Evolutionary conservation across 2,113 vertebrate species (phyloP), one percentile per base, ranked within the genome.

Genomic region (Alethe castanea): DNA sequence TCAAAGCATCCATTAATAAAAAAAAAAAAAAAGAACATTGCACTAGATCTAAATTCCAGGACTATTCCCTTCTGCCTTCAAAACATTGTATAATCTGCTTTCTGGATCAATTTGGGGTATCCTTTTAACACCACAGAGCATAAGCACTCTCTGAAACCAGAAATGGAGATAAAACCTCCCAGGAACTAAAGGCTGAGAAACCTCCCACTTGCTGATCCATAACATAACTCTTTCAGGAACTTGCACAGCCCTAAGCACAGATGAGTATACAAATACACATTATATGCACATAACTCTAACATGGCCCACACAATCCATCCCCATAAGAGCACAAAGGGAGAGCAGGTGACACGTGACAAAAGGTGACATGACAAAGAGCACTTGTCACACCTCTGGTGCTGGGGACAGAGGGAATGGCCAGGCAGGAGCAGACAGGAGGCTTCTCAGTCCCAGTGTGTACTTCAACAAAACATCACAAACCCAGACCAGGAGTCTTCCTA

Each of bases 261-360:
- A 74, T 15, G 28, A 48, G 31, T 29, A 13, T 0, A 44, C 57
- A 86, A 56, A 60, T 12, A 50, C 35, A 62, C 10, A 17, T 36
- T 33, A 7, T 17, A 33, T 5, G 13, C 19, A 25, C 33, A 31
- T 24, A 31, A 53, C 8, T 4, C 59, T 57, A 28, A 31, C 25
- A 12, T 3, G n/a, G 67, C 71, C 57, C 85, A 77, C n/a, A 29
- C 8, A 45, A 7, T 24, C 22, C 57, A 40, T 3, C 31, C 69
- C n/a, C 0, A 0, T 50, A 9, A 24, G 42, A 64, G 47, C 60
- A 24, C 38, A 12, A 24, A 26, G 20, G 20, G 11, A 36, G 5
- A 24, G 6, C 1, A 0, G 65, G 33, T 18, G 69, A n/a, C 12
- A 28, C 0, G 9, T 6, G 59, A 54, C 18, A 28, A 54, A n/a